Percentiles rank a stretch among this genome's conserved stretches.
Evolutionary conservation across 2,113 vertebrate genomes (phyloP).

Genomic region (Lethenteron camtschaticum): DNA sequence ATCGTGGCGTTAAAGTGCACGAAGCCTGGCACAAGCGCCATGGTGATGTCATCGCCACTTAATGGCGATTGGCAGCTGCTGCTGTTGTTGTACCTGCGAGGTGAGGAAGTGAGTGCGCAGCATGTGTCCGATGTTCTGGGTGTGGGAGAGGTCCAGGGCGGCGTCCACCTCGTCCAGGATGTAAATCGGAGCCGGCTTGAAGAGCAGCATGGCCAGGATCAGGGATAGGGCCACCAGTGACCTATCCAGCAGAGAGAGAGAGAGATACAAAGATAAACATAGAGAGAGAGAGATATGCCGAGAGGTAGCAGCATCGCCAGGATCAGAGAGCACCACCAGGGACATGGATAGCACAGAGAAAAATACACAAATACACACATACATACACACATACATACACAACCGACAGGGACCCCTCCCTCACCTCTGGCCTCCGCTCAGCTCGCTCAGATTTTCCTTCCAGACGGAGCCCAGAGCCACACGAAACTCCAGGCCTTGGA

Average conservation of each 20-base stretch:
- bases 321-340: too few relatives aligned
- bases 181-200: conserved; percentile 93
- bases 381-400: background rate
- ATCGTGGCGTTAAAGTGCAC: too few relatives aligned
- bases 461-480: conserved; percentile 72
- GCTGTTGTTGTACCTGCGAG: conserved; percentile 41
- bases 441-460: conserved; percentile 89
- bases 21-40: too few relatives aligned
- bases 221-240: conserved; percentile 81
- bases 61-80: too few relatives aligned
- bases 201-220: conserved; percentile 76
- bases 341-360: too few relatives aligned
- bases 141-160: conserved; percentile 84
- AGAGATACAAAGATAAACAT: too few relatives aligned
- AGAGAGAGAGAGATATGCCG: too few relatives aligned
- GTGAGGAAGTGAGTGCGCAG: conserved; percentile 56
- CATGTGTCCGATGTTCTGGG: conserved; percentile 95
- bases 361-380: background rate
- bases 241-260: conserved; percentile 19
- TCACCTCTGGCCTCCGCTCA: conserved; percentile 83
- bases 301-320: too few relatives aligned
- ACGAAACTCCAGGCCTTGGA: conserved; percentile 45
- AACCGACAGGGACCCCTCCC: conserved; percentile 2
- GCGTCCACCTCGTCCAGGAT: conserved; percentile 93
- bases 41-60: too few relatives aligned